Evolutionary conservation across 1,140 invertebrate species (phyloP).

Genomic region (Wiebesia pumilae): DNA sequence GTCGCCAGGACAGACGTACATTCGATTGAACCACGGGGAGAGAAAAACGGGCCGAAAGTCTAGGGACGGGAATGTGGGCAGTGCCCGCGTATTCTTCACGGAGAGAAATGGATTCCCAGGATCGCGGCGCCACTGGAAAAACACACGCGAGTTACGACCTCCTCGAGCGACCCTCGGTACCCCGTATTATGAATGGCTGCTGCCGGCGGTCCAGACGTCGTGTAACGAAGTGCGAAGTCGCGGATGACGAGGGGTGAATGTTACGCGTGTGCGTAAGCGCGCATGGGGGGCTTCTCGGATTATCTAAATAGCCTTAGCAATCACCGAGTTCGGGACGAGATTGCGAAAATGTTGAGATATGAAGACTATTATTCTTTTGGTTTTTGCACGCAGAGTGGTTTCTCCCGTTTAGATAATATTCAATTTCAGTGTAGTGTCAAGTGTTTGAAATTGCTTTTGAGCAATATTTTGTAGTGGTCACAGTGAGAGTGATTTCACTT

Average conservation of each 20-base stretch:
- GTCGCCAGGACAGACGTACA: no score
- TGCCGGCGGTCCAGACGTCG: not conserved
- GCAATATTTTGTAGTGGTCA: not conserved
- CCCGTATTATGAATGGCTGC: constrained; percentile 26
- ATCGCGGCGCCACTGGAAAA: constrained; percentile 21
- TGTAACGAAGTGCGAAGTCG: constrained; percentile 14
- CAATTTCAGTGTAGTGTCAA: not conserved
- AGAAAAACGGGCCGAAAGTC: constrained; percentile 40
- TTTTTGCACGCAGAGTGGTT: not conserved
- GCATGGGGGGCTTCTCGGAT: constrained; percentile 15
- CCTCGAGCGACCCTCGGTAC: not conserved
- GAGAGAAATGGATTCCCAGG: constrained; percentile 42
- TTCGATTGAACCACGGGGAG: not conserved
- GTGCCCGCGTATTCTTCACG: not conserved
- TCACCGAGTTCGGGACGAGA: constrained; percentile 23
- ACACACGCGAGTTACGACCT: constrained; percentile 3
- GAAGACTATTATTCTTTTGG: constrained; percentile 4
- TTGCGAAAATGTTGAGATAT: constrained; percentile 34
- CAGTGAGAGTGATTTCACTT: not conserved
- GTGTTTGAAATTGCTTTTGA: not conserved
- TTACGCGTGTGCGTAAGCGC: not conserved
- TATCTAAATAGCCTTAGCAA: constrained; percentile 49
- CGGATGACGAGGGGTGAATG: not conserved
- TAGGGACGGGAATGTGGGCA: not conserved
- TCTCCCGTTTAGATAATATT: not conserved